phyloP scores from a whole-genome alignment of 2,113 vertebrate species.

The Apodemus sylvaticus region DNA sequence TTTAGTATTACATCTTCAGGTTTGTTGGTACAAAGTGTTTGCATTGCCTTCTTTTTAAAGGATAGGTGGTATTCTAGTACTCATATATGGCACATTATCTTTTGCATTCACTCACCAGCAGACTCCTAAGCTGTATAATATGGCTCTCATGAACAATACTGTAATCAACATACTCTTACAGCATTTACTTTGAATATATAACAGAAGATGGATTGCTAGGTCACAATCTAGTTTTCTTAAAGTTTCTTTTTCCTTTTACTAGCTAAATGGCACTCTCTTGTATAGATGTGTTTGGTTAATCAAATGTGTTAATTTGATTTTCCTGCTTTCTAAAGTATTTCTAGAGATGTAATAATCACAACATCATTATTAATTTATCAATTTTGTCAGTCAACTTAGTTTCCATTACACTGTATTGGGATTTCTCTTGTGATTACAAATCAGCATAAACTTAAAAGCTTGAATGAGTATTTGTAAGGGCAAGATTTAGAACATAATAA shows the following conservation, averaged over 20 bases:
- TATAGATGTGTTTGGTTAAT: background rate
- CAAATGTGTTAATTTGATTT: background rate
- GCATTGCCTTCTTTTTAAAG: background rate
- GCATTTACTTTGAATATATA: background rate
- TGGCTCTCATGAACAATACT: background rate
- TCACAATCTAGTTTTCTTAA: background rate
- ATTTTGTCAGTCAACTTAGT: background rate
- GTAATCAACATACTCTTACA: background rate
- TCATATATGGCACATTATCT: background rate
- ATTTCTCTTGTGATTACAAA: slow-evolving; percentile 38
- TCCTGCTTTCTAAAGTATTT: slow-evolving; percentile 39
- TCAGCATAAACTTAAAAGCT: background rate
- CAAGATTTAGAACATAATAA: background rate
- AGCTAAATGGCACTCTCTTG: background rate
- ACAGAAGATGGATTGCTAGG: background rate
- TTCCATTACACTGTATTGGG: background rate
- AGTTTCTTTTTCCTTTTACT: background rate
- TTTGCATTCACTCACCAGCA: background rate
- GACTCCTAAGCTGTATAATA: no score
- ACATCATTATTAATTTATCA: slow-evolving; percentile 10
- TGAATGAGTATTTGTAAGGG: background rate
- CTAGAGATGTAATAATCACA: slow-evolving; percentile 16
- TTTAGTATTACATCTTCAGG: background rate
- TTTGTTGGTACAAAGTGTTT: background rate
- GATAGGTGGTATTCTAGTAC: background rate